Evolutionary conservation across 2,888 invertebrate genomes (phyloP).

Genomic region (Macaria notata): DNA sequence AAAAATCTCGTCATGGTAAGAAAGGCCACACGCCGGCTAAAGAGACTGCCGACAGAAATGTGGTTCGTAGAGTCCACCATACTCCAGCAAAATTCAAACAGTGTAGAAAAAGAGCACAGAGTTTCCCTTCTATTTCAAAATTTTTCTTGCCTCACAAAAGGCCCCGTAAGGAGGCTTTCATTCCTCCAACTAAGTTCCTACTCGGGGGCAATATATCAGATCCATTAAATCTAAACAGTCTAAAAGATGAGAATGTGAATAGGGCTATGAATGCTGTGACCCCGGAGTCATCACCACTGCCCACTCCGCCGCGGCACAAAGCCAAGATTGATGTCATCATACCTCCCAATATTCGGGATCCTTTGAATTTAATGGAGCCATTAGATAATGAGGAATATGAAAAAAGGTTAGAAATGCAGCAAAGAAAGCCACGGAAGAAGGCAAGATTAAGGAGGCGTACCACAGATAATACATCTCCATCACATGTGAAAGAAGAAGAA

Average conservation of each 20-base stretch:
- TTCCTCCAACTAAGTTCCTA: conserved; percentile 95
- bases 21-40: conserved; percentile 67
- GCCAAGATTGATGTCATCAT: conserved; percentile 94
- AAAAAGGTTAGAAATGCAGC: conserved; percentile 87
- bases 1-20: conserved; percentile 73
- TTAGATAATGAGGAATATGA: conserved; percentile 92
- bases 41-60: conserved; percentile 65
- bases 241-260: conserved; percentile 90
- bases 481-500: conserved; percentile 42
- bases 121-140: conserved; percentile 86
- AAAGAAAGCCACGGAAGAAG: conserved; percentile 85
- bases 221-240: conserved; percentile 95
- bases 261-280: conserved; percentile 94
- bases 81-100: conserved; percentile 73
- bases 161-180: conserved; percentile 87
- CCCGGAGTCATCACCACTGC: conserved; percentile 95
- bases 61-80: conserved; percentile 67
- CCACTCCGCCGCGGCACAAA: conserved; percentile 90
- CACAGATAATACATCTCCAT: conserved; percentile 69
- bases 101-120: conserved; percentile 85
- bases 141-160: conserved; percentile 89
- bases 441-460: conserved; percentile 81
- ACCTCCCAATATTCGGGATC: conserved; percentile 96
- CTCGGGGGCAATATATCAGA: conserved; percentile 97
- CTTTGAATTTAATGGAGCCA: conserved; percentile 91